Base-by-base conservation (phyloP, 2,797 vertebrate genomes). In the Fistularia commersonii region DNA sequence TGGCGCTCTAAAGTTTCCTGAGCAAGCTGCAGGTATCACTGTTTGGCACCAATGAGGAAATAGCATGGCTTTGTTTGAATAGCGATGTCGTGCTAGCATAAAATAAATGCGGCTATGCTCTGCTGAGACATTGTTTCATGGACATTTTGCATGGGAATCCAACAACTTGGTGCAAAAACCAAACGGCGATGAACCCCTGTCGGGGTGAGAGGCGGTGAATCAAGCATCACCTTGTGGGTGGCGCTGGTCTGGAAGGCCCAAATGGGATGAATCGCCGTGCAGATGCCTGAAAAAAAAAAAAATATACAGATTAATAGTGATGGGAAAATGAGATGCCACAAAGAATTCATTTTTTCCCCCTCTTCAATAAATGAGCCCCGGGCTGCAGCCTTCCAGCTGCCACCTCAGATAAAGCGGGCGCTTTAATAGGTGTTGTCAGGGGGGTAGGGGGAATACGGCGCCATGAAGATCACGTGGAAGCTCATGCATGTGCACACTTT, bases 251-350 rank as follows among this genome's bases (percentile, higher is more conserved):
- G 5, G 32, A 48, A 49, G 48, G 12, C 62, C 57, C n/a, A 5
- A 7, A 44, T 39, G 6, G 64, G 60, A 71, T 51, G 64, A 65
- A 67, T 74, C 38, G 60, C 54, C 31, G 57, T 62, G 70, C 50
- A 57, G 62, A 74, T 74, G 75, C 79, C 76, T 77, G 64, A 70
- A 71, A 69, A 76, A 76, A 59, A 44, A 43, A 41, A 12, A 23
- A 23, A 23, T 2, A 23, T 23, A 2, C 52, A 83, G 77, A 87
- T 83, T 81, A 86, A 82, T 79, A 67, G 66, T 76, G 84, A 81
- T 80, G 75, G 61, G 58, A 61, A 77, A 80, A 87, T 80, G 80
- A 87, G 81, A 79, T 77, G 77, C 80, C 78, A 81, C 82, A 85
- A 84, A 83, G 80, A 84, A 85, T 87, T 80, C 74, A 83, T 83